Evolutionary conservation across 1,140 invertebrate species (phyloP).

Genomic region (Penaeus vannamei): DNA sequence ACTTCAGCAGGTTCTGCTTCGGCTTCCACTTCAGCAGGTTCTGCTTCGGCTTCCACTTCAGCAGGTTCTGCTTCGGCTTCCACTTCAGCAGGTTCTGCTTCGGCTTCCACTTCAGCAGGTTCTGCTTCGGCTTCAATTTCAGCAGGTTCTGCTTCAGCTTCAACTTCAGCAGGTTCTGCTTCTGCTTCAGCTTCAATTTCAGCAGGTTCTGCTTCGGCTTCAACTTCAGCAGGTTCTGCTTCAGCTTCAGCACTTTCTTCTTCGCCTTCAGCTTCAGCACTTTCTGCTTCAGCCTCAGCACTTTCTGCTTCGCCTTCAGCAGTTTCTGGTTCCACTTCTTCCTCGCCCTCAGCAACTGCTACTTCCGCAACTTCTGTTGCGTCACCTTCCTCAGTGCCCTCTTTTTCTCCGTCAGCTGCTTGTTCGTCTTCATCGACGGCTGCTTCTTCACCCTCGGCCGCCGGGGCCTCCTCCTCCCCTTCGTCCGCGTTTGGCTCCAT

Average conservation of each 20-base stretch:
- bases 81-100: neutral
- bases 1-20: neutral
- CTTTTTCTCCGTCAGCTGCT: neutral
- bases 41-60: neutral
- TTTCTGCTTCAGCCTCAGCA: neutral
- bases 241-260: neutral
- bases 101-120: neutral
- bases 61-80: neutral
- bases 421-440: slow-evolving; percentile 1
- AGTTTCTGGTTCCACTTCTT: too few relatives aligned
- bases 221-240: neutral
- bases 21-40: neutral
- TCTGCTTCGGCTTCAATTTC: neutral
- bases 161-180: neutral
- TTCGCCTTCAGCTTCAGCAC: neutral
- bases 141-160: neutral
- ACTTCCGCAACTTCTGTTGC: too few relatives aligned
- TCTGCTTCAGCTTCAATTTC: slow-evolving; percentile 7
- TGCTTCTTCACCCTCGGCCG: neutral
- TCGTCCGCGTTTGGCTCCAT: neutral
- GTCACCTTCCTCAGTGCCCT: neutral
- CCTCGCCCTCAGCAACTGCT: too few relatives aligned
- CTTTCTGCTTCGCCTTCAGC: neutral
- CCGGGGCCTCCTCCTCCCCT: neutral
- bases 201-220: neutral